A percentile compares a stretch with the other conserved stretches of the same genome.
Evolutionary conservation across 1,140 invertebrate genomes (phyloP).

Genomic region (Lycorma delicatula): DNA sequence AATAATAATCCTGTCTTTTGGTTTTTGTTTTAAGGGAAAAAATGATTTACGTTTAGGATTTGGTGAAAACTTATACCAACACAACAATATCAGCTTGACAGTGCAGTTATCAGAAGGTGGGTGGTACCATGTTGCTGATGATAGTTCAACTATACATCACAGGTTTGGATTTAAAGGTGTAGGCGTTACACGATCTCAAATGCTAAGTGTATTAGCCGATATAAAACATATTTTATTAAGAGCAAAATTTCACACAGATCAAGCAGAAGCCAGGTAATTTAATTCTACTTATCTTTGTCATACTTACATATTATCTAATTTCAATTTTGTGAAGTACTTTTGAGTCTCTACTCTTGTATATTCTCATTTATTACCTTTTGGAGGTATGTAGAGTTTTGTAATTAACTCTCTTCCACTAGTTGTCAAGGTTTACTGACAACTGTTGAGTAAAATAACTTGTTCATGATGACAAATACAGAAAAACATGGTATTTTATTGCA

Average conservation of each 20-base stretch:
- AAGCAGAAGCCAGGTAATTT: conserved; percentile 71
- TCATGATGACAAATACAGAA: no score
- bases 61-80: conserved; percentile 53
- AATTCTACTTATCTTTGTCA: no score
- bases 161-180: conserved; percentile 51
- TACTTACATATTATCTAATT: no score
- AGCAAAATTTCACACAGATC: conserved; percentile 88
- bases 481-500: no score
- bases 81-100: conserved; percentile 47
- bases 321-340: no score
- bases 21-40: conserved; percentile 40
- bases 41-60: conserved; percentile 63
- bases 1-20: not conserved
- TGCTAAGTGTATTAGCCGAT: conserved; percentile 75
- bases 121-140: conserved; percentile 61
- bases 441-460: no score
- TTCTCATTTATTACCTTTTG: no score
- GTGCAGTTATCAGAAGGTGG: conserved; percentile 55
- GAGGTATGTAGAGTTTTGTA: no score
- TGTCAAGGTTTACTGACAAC: no score
- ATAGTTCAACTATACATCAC: not conserved
- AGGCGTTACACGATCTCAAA: conserved; percentile 60
- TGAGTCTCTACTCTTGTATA: no score
- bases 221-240: conserved; percentile 73
- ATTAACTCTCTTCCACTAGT: no score